Base-by-base conservation (phyloP, 2,888 invertebrate genomes). In the Stenodera caucasica region DNA sequence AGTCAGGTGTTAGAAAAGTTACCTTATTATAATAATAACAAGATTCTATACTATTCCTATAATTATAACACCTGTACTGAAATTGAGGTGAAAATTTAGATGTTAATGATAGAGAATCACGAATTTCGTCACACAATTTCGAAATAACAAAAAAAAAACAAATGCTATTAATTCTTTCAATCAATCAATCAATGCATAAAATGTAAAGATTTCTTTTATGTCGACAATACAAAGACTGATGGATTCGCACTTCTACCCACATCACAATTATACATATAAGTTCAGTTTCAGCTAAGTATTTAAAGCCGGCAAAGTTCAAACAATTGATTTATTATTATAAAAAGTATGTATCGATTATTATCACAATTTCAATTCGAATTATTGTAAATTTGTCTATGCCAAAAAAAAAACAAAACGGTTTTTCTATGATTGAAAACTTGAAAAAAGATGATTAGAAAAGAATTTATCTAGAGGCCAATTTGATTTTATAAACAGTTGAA, bases 11-110 rank as follows among this genome's bases (percentile, higher is more conserved):
- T 45, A 18, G 45, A 21, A 18, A 21, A 3, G 45, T 12, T 3
- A 11, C 21, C 45, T 45, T 45, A 45, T 45, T 45, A 45, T 11
- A 45, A 45, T 45, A 45, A 45, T 45, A 45, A 45, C 45, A 45
- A 45, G 45, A 21, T 21, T 2, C 1, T 21, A 45, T 21, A n/a
- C 21, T 5, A 21, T 3, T 18, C 3, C 15, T 45, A 4, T 45
- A 21, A 45, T 45, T 45, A 21, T 45, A 21, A 45, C 45, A 45
- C 45, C 45, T 45, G 40, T 45, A 21, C 15, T 35, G 14, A 14
- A 14, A 35, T 35, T n/a, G 26, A 26, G 26, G 26, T 6, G 6
- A 15, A 15, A 37, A 37, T 37, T 37, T 37, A 14, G 37, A 37
- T 37, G 15, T 14, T 7, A 15, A 6, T 37, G 37, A 37, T 37